Evolutionary conservation across 2,888 invertebrate species (phyloP).

Genomic region (Brachyopa scutellaris): DNA sequence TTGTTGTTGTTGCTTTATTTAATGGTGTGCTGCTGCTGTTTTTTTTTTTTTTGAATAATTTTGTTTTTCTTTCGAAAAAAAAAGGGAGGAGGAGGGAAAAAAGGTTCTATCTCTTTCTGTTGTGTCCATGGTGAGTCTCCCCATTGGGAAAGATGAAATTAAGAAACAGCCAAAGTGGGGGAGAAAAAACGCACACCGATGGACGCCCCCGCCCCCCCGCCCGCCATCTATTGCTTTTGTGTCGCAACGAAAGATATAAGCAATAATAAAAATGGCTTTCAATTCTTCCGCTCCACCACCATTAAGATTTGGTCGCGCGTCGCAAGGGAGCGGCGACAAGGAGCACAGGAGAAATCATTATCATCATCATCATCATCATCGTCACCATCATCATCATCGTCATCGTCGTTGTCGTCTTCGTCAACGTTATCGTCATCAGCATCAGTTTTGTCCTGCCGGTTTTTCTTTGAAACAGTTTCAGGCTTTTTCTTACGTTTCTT

Average conservation of each 20-base stretch:
- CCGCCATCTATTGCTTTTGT: constrained; percentile 46
- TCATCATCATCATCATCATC: constrained; percentile 1
- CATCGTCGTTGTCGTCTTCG: constrained; percentile 1
- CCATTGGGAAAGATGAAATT: constrained; percentile 24
- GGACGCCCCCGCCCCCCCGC: neutral
- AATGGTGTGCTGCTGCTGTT: constrained; percentile 30
- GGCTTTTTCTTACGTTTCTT: neutral
- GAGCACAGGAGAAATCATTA: constrained; percentile 14
- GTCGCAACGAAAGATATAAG: constrained; percentile 46
- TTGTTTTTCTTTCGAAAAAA: constrained; percentile 35
- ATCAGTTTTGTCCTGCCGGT: constrained; percentile 6
- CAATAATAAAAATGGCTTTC: constrained; percentile 63
- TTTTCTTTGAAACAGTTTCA: constrained; percentile 22
- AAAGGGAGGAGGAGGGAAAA: neutral
- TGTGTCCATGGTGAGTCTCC: neutral
- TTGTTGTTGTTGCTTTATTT: constrained; percentile 17
- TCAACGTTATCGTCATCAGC: neutral
- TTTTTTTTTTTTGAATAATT: constrained; percentile 42
- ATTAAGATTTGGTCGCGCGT: neutral
- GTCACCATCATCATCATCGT: neutral
- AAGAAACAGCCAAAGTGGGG: neutral
- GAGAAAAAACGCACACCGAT: constrained; percentile 19
- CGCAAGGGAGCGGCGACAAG: neutral
- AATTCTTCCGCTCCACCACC: constrained; percentile 46
- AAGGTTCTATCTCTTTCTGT: constrained; percentile 32